Evolutionary conservation across 2,888 invertebrate species (phyloP).

Genomic region (Acronicta psi): DNA sequence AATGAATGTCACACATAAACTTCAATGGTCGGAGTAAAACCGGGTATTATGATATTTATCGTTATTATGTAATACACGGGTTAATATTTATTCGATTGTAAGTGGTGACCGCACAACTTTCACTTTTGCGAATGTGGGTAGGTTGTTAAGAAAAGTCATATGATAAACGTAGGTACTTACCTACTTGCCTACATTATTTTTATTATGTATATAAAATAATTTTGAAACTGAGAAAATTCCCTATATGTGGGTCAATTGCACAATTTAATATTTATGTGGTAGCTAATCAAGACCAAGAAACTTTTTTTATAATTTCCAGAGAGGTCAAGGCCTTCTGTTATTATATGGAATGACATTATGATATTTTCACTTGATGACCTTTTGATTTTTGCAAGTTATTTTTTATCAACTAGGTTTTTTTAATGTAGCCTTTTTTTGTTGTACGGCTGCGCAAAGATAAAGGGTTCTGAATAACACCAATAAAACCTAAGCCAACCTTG

Average conservation of each 20-base stretch:
- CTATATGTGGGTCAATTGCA: conserved; percentile 26
- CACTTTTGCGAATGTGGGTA: conserved; percentile 77
- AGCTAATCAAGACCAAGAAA: conserved; percentile 16
- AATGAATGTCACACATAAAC: conserved; percentile 39
- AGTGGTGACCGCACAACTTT: conserved; percentile 78
- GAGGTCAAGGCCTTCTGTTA: conserved; percentile 31
- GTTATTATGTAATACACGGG: conserved; percentile 76
- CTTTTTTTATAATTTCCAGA: conserved; percentile 21
- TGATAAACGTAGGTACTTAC: conserved; percentile 66
- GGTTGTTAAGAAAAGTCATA: conserved; percentile 71
- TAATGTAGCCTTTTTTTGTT: no score
- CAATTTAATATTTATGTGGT: conserved; percentile 27
- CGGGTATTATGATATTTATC: conserved; percentile 71
- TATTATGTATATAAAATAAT: conserved; percentile 12
- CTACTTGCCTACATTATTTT: conserved; percentile 3
- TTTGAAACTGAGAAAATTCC: conserved; percentile 19
- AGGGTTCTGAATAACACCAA: no score
- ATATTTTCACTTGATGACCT: conserved; percentile 19
- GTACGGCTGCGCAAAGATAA: no score
- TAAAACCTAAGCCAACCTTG: no score
- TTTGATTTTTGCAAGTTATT: no score
- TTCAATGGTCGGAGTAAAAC: conserved; percentile 56
- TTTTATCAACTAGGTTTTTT: no score
- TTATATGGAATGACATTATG: conserved; percentile 3
- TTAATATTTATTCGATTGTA: conserved; percentile 86